phyloP scores from a whole-genome alignment of 2,113 vertebrate species.

The Chaenocephalus aceratus region DNA sequence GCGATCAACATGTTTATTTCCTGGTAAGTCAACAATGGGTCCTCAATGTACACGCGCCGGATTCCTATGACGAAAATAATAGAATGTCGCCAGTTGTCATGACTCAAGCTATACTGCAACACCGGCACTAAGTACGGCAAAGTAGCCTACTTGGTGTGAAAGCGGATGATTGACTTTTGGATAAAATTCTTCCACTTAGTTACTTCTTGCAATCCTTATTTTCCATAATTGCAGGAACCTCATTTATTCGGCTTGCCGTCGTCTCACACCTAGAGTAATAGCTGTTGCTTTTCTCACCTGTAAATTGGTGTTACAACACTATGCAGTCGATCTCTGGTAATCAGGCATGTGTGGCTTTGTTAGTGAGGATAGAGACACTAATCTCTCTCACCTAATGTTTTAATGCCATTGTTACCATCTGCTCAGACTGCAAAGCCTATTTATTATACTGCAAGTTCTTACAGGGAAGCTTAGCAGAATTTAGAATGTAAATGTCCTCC shows the following conservation, averaged over 20 bases:
- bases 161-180: slow-evolving; percentile 12
- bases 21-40: too few relatives aligned
- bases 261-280: slow-evolving; percentile 9
- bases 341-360: slow-evolving; percentile 53
- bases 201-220: slow-evolving; percentile 17
- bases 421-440: slow-evolving; percentile 51
- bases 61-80: too few relatives aligned
- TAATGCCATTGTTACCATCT: slow-evolving; percentile 72
- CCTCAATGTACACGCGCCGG: too few relatives aligned
- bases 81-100: too few relatives aligned
- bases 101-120: too few relatives aligned
- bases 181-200: not conserved
- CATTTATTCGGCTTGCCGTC: slow-evolving; percentile 22
- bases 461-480: slow-evolving; percentile 40
- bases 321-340: slow-evolving; percentile 22
- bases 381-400: slow-evolving; percentile 66
- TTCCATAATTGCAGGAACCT: slow-evolving; percentile 34
- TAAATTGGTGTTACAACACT: slow-evolving; percentile 4
- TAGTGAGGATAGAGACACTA: slow-evolving; percentile 56
- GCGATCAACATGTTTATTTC: too few relatives aligned
- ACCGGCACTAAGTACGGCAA: too few relatives aligned
- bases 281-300: slow-evolving; percentile 10
- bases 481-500: slow-evolving; percentile 15
- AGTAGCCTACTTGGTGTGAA: too few relatives aligned
- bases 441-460: slow-evolving; percentile 46